These are phyloP conservation scores for Protomyctophum bolini DNA, from an alignment of 2,113 vertebrate species.

Conservation along the genomic window DNA sequence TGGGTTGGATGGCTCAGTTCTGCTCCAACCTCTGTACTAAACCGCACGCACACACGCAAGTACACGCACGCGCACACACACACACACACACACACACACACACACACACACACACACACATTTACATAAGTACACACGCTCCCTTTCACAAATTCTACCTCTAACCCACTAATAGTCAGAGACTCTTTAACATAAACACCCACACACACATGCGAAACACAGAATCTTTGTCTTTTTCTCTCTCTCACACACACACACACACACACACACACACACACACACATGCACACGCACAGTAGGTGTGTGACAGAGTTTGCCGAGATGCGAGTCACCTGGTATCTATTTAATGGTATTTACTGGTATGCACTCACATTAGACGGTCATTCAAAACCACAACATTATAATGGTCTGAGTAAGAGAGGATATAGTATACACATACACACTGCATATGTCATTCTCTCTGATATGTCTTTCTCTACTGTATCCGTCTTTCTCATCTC, in stretches of 20 bases:
- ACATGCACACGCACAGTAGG: not conserved
- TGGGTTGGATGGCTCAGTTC: not conserved
- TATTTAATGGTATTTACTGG: conserved; percentile 57
- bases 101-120: conserved; percentile 1
- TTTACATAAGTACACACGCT: not conserved
- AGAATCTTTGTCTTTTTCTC: not conserved
- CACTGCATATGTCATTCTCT: no score
- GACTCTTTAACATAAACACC: not conserved
- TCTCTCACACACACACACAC: not conserved
- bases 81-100: conserved; percentile 1
- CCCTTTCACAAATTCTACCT: not conserved
- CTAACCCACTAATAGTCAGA: not conserved
- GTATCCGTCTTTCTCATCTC: no score
- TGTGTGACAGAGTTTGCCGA: not conserved
- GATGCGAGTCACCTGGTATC: no score
- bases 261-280: not conserved
- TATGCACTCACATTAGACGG: conserved; percentile 61
- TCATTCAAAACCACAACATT: conserved; percentile 1
- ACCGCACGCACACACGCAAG: not conserved
- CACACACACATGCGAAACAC: not conserved
- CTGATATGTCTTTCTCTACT: no score
- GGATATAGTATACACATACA: no score
- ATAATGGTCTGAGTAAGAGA: not conserved
- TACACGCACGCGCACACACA: conserved; percentile 9
- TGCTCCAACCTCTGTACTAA: not conserved